Conservation (phyloP, 2,888 invertebrate species). For the Smittia sp. region DNA sequence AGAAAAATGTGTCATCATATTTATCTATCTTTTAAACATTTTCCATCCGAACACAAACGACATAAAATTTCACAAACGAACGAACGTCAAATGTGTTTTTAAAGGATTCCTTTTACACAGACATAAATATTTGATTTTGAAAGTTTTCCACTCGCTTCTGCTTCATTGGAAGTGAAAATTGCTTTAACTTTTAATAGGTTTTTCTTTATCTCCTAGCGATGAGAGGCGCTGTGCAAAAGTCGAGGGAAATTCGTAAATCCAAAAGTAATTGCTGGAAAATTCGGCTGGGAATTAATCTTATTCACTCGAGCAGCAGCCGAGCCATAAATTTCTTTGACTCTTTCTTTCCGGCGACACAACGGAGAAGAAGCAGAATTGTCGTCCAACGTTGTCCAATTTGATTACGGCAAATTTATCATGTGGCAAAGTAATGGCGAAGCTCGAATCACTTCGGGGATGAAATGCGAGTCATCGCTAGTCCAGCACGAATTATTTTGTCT, state of each 20-base stretch:
- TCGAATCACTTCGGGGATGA: background rate
- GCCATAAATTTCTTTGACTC: constrained; percentile 10
- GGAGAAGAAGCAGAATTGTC: background rate
- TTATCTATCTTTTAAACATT: constrained; percentile 27
- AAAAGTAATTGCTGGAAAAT: constrained; percentile 32
- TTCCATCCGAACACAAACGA: constrained; percentile 12
- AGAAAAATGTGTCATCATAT: background rate
- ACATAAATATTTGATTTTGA: constrained; percentile 20
- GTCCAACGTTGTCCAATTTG: constrained; percentile 12
- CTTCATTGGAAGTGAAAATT: constrained; percentile 12
- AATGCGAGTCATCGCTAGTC: background rate
- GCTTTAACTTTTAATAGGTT: constrained; percentile 12
- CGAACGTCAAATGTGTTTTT: constrained; percentile 21
- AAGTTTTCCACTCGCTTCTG: background rate
- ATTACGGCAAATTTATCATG: constrained; percentile 8
- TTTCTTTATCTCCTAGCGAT: background rate
- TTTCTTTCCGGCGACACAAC: background rate
- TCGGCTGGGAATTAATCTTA: constrained; percentile 31
- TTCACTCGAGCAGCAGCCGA: background rate
- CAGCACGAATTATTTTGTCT: background rate
- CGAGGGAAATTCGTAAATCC: background rate
- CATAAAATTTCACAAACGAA: constrained; percentile 34
- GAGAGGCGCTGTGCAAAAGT: background rate
- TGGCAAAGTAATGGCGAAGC: background rate
- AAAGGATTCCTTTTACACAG: background rate